phyloP scores from a whole-genome alignment of 2,888 invertebrate genomes.

The Aleiodes alternator region DNA sequence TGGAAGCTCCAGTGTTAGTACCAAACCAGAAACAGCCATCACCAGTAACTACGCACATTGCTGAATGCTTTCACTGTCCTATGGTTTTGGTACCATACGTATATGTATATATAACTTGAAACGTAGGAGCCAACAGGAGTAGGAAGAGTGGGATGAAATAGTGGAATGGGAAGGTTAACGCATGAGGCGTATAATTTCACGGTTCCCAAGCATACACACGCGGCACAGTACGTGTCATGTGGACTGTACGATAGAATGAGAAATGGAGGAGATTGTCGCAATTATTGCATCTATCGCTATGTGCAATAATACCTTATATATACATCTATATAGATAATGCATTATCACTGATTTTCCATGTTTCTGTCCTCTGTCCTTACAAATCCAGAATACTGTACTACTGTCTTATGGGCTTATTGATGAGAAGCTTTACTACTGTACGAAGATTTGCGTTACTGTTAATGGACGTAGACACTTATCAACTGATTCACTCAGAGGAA shows the following conservation, averaged over 20 bases:
- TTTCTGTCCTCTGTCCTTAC: constrained; percentile 36
- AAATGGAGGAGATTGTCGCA: constrained; percentile 61
- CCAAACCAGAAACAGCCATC: constrained; percentile 27
- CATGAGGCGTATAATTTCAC: constrained; percentile 66
- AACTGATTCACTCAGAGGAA: no score
- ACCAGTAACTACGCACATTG: constrained; percentile 2
- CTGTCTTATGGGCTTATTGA: constrained; percentile 29
- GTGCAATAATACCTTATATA: constrained; percentile 51
- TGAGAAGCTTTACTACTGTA: constrained; percentile 16
- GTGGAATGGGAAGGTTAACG: constrained; percentile 44
- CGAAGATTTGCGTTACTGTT: constrained; percentile 5
- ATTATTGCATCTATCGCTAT: constrained; percentile 56
- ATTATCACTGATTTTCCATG: constrained; percentile 40
- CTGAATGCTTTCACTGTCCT: no score
- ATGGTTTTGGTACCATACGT: no score
- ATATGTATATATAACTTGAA: no score
- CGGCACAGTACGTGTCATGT: constrained; percentile 62
- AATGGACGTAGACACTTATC: constrained; percentile 5
- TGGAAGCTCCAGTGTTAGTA: constrained; percentile 12
- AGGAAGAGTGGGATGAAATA: no score
- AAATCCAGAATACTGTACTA: no score
- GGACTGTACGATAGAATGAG: constrained; percentile 58
- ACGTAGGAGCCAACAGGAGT: no score
- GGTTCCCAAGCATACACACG: constrained; percentile 63
- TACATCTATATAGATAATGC: background rate